These are phyloP conservation scores for Mesitornis unicolor DNA, from an alignment of 2,113 vertebrate genomes.

Conservation along the genomic window DNA sequence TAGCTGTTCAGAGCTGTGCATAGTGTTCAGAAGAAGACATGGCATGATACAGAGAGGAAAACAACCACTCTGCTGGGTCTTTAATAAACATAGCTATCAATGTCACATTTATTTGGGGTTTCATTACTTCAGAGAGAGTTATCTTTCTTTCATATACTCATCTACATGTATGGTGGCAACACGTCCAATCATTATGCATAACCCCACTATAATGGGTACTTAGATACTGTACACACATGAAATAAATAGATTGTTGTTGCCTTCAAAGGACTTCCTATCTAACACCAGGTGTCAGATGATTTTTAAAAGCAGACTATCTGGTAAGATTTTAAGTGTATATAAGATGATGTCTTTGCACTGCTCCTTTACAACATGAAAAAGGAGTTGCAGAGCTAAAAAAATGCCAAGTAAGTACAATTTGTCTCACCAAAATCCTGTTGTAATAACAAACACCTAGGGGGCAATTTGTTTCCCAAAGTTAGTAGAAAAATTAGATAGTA, in stretches of 20 bases:
- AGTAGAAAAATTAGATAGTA: not conserved
- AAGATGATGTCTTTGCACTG: not conserved
- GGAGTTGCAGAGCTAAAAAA: not conserved
- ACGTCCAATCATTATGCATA: not conserved
- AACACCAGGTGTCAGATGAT: not conserved
- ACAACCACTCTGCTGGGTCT: not conserved
- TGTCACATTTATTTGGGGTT: not conserved
- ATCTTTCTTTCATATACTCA: not conserved
- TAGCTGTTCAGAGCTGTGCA: not conserved
- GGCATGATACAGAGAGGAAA: not conserved
- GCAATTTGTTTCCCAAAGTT: not conserved
- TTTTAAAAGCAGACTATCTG: not conserved
- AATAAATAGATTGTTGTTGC: not conserved
- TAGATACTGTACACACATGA: not conserved
- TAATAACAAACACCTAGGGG: not conserved
- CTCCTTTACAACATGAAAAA: not conserved
- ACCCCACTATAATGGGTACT: not conserved
- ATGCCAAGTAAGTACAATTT: not conserved
- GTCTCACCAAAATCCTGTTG: not conserved
- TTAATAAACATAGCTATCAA: not conserved
- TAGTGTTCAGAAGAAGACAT: not conserved
- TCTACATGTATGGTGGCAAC: not conserved
- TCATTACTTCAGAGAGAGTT: not conserved
- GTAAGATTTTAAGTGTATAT: not conserved
- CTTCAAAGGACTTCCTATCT: not conserved